Conservation (phyloP, 2,888 invertebrate genomes). For the Agriopis aurantiaria region DNA sequence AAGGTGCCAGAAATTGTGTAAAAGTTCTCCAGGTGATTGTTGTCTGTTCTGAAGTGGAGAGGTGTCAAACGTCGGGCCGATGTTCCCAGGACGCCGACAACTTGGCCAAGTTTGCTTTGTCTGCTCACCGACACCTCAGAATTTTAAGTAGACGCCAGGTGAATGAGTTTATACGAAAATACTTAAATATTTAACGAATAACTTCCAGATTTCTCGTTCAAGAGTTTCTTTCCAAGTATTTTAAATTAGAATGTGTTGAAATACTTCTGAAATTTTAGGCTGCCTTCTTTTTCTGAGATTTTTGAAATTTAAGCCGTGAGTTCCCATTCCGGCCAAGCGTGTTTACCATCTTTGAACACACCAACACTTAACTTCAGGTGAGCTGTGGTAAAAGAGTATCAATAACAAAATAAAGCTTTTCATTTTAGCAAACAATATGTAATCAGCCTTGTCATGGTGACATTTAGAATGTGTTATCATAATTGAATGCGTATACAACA, state of each 20-base stretch:
- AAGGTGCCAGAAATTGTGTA: conserved; percentile 22
- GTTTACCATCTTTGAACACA: too few species aligned
- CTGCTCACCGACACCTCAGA: conserved; percentile 69
- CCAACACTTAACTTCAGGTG: too few species aligned
- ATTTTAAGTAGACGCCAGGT: conserved; percentile 78
- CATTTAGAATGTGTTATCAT: too few species aligned
- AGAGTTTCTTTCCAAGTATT: conserved; percentile 54
- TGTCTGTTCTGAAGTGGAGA: conserved; percentile 62
- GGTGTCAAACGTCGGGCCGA: conserved; percentile 66
- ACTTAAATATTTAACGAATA: conserved; percentile 71
- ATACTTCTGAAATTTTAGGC: conserved; percentile 24
- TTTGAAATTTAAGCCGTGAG: neutral
- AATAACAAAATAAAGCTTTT: too few species aligned
- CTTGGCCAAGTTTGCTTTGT: conserved; percentile 66
- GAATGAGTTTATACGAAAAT: conserved; percentile 70
- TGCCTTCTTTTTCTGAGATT: conserved; percentile 12
- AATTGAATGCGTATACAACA: too few species aligned
- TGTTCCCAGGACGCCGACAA: conserved; percentile 64
- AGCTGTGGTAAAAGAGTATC: too few species aligned
- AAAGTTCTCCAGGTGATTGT: conserved; percentile 66
- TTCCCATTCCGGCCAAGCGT: too few species aligned
- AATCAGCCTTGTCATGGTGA: too few species aligned
- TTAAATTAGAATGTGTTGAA: conserved; percentile 33
- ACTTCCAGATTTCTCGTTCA: conserved; percentile 64
- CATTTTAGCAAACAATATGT: too few species aligned